Evolutionary conservation across 2,888 invertebrate genomes (phyloP).

Genomic region (Schizotus pectinicornis): DNA sequence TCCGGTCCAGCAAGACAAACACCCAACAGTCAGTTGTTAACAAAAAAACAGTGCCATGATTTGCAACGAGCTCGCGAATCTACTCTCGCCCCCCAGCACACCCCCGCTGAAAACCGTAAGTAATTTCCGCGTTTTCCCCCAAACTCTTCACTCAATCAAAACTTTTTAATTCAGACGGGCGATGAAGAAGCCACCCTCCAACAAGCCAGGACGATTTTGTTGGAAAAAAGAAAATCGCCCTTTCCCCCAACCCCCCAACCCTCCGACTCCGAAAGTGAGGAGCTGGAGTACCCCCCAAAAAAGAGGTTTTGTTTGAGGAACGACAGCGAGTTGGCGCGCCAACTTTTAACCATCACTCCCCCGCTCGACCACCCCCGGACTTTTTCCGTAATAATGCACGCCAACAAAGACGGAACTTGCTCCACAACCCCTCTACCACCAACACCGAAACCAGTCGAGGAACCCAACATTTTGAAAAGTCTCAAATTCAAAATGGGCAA

Average conservation of each 20-base stretch:
- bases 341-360: conserved; percentile 64
- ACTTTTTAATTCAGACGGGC: conserved; percentile 30
- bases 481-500: conserved; percentile 76
- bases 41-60: conserved; percentile 32
- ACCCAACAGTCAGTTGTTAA: conserved; percentile 6
- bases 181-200: conserved; percentile 33
- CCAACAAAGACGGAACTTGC: conserved; percentile 79
- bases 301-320: conserved; percentile 65
- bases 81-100: conserved; percentile 75
- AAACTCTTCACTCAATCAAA: background rate
- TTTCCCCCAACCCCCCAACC: conserved; percentile 76
- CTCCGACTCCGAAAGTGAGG: conserved; percentile 77
- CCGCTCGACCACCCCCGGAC: conserved; percentile 59
- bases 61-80: conserved; percentile 32
- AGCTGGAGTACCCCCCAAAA: conserved; percentile 60
- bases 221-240: conserved; percentile 44
- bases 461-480: conserved; percentile 70
- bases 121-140: conserved; percentile 8
- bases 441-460: conserved; percentile 46
- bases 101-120: conserved; percentile 68
- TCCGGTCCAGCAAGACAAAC: conserved; percentile 11
- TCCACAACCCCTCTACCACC: conserved; percentile 41
- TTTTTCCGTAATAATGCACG: conserved; percentile 86
- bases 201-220: conserved; percentile 41
- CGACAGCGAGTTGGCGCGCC: conserved; percentile 64